Evolutionary conservation across 1,140 invertebrate genomes (phyloP), one percentile per base, ranked within the genome.

Genomic region (Brachionus paranguensis): DNA sequence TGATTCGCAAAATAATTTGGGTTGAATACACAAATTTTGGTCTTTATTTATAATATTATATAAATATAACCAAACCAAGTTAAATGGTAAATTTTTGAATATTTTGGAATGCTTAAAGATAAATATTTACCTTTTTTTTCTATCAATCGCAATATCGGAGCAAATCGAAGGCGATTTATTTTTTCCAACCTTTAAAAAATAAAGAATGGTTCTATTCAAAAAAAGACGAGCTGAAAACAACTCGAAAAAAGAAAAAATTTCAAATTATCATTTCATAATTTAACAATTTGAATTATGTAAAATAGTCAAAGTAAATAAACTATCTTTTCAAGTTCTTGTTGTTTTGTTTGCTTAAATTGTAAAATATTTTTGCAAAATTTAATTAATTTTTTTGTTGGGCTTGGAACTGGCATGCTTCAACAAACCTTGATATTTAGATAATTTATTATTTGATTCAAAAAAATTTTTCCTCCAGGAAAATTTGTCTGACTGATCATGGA

Each of bases 261-360:
- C n/a, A 72, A 72, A 72, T 72, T 72, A 72, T 72, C 68, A 72
- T 72, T 45, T 72, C 68, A 72, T 72, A 72, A 72, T 72, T 72
- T 20, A 72, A 72, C 6, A 72, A 72, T 37, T 72, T 72, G 41
- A 72, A 72, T 72, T 72, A 72, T 72, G 68, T 72, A 72, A 41
- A 72, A 41, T 11, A 41, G 17, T 20, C 4, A n/a, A 72, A 45
- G 37, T 72, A 41, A 43, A 72, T 41, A 41, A 72, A 20, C 37
- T 43, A 41, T 68, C 65, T 41, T 68, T 68, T 41, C 27, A 41
- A 68, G 65, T 20, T 72, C 37, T 72, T 72, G 68, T 72, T 72
- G 37, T 72, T 72, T 41, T 72, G 68, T 41, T 72, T 72, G 53
- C 53, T 60, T 27, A 60, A 60, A 60, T 60, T 60, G 53, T 60